Base-by-base conservation (phyloP, 2,797 vertebrate genomes). In the Mormyrus proboscirostris region DNA sequence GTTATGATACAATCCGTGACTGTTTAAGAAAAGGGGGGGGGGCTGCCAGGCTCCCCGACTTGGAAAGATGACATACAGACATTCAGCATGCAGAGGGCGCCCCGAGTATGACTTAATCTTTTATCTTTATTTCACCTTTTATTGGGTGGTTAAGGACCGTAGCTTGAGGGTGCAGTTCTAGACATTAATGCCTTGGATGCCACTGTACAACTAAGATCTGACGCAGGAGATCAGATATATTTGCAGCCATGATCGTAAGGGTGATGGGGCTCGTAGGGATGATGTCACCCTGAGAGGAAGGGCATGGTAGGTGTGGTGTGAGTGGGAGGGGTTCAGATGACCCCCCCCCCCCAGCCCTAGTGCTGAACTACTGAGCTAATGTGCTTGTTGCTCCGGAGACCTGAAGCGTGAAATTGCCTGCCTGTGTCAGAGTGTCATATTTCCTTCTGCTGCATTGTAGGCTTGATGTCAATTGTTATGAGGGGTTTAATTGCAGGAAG, bases 391-490 rank as follows among this genome's bases (percentile, higher is more conserved):
- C 94, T 92, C 91, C 73, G 88, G 88, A 90, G 92, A 93, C 92
- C 90, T 93, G 93, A 79, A 93, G 94, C 94, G 94, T 96, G 94
- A 95, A 95, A 95, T 95, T 92, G 92, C 92, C 94, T 88, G 91
- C 92, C 91, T 89, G 92, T 92, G 92, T 92, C 5, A 90, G 93
- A 91, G 93, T 91, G 92, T 93, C 92, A 93, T 90, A 91, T 92
- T 91, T 88, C 91, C 91, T 90, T 91, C 92, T 91, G 91, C 90
- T 91, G 49, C 41, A 90, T 90, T 90, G 50, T 33, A 85, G 88
- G 90, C 87, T 92, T 91, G 94, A 94, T 94, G 65, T 69, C 59
- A 79, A 29, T 62, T 69, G 38, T 44, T 51, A 55, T 6, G 79
- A 55, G 12, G n/a, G 49, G n/a, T 85, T 85, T 89, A 85, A 89